Evolutionary conservation across 2,888 invertebrate species (phyloP).

Genomic region (Steinernema hermaphroditum): DNA sequence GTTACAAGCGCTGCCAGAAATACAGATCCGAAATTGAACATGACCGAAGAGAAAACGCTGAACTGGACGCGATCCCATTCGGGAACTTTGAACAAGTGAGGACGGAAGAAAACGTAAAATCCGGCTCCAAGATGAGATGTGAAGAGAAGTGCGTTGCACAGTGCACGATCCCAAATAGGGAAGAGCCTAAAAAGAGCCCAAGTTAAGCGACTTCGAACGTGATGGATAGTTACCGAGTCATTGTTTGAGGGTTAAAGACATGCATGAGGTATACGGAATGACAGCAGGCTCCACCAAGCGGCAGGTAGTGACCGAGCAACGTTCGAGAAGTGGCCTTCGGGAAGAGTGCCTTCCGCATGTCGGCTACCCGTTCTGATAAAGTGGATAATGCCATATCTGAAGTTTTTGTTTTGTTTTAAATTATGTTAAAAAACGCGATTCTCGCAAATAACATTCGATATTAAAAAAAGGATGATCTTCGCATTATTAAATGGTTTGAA

Average conservation of each 20-base stretch:
- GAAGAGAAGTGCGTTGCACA: conserved; percentile 77
- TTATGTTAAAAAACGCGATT: too few species aligned
- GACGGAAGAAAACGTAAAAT: conserved; percentile 74
- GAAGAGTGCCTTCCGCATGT: conserved; percentile 31
- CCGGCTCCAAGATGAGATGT: conserved; percentile 82
- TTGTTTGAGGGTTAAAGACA: conserved; percentile 57
- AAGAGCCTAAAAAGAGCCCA: conserved; percentile 65
- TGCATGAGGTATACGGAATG: conserved; percentile 60
- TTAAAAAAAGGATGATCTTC: too few species aligned
- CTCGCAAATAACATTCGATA: too few species aligned
- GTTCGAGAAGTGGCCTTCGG: conserved; percentile 36
- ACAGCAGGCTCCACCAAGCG: conserved; percentile 57
- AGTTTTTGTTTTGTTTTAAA: too few species aligned
- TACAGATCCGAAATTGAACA: conserved; percentile 87
- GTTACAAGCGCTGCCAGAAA: conserved; percentile 84
- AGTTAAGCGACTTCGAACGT: conserved; percentile 13
- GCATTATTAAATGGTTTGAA: too few species aligned
- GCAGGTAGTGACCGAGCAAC: conserved; percentile 57
- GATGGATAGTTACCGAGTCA: conserved; percentile 40
- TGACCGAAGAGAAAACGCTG: conserved; percentile 71
- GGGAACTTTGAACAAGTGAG: conserved; percentile 53
- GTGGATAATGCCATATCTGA: not conserved
- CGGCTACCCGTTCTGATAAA: conserved; percentile 24
- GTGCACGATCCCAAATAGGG: conserved; percentile 65
- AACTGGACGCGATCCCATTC: conserved; percentile 65